Evolutionary conservation across 2,113 vertebrate genomes (phyloP).

Genomic region (Hylia prasina): DNA sequence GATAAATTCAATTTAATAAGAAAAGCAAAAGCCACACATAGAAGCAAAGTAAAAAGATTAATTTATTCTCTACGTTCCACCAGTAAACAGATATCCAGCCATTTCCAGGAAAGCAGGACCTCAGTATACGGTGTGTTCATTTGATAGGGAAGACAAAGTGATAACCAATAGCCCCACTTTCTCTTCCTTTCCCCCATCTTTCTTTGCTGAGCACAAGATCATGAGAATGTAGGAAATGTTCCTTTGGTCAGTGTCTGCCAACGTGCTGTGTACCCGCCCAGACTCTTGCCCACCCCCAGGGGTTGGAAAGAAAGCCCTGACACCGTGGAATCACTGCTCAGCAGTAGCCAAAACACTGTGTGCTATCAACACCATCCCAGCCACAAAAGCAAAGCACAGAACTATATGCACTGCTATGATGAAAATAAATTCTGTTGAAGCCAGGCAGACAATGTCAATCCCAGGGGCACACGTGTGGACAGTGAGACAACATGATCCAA

Average conservation of each 20-base stretch:
- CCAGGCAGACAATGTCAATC: not conserved
- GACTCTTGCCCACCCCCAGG: accelerated
- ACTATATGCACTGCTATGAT: not conserved
- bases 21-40: not conserved
- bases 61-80: not conserved
- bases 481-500: not conserved
- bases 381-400: not conserved
- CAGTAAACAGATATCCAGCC: not conserved
- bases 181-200: not conserved
- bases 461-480: not conserved
- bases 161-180: accelerated
- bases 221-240: not conserved
- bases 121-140: accelerated
- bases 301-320: not conserved
- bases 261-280: not conserved
- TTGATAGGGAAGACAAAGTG: not conserved
- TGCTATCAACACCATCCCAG: not conserved
- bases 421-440: not conserved
- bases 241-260: not conserved
- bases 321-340: accelerated
- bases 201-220: not conserved
- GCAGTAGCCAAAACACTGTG: not conserved
- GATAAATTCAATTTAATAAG: not conserved
- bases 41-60: not conserved
- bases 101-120: not conserved